Evolutionary conservation across 2,797 vertebrate genomes (phyloP).

Genomic region (Brachyalestes nurse): DNA sequence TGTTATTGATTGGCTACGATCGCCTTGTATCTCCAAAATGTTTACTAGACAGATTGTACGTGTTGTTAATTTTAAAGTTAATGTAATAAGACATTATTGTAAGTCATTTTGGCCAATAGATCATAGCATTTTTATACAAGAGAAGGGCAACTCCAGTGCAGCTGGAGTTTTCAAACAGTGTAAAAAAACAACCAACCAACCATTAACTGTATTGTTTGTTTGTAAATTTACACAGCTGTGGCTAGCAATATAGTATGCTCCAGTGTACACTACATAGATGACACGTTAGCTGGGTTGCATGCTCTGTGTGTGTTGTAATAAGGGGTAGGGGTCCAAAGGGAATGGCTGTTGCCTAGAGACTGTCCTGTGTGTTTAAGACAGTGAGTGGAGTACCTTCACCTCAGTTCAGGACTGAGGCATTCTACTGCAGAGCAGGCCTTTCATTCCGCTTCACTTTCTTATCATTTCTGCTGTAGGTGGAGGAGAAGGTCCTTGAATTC

Average conservation of each 20-base stretch:
- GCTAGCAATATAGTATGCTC: background rate
- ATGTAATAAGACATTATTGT: background rate
- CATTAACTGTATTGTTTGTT: background rate
- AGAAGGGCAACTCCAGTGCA: background rate
- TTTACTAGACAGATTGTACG: too few relatives aligned
- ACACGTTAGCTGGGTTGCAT: background rate
- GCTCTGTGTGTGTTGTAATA: background rate
- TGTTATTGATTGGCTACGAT: too few relatives aligned
- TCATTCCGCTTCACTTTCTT: background rate
- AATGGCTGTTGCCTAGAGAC: slow-evolving; percentile 1
- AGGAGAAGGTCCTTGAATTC: slow-evolving; percentile 3
- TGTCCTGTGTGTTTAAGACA: slow-evolving; percentile 1
- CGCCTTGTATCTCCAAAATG: too few relatives aligned
- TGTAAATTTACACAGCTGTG: background rate
- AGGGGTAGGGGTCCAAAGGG: background rate
- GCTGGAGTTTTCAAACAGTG: background rate
- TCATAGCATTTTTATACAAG: background rate
- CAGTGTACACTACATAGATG: background rate
- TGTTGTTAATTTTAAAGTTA: background rate
- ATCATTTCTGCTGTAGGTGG: background rate
- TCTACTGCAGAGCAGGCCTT: background rate
- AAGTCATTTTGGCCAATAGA: background rate
- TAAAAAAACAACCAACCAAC: background rate
- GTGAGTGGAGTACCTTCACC: background rate
- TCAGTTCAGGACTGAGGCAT: slow-evolving; percentile 1